phyloP scores from a whole-genome alignment of 2,113 vertebrate species.

The Bostrychus sinensis region DNA sequence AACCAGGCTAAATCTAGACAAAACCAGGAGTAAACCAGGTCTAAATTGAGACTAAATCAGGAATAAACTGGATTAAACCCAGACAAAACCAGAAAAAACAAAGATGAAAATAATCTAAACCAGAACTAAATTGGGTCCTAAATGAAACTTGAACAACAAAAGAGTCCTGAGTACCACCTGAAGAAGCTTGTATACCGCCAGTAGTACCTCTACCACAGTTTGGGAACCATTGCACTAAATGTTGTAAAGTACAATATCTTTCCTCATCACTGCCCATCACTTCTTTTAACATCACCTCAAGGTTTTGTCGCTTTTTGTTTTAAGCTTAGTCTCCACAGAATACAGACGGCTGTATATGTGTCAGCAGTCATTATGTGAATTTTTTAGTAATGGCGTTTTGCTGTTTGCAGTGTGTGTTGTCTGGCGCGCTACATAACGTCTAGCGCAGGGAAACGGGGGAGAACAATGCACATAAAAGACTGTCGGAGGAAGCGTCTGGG shows the following conservation, averaged over 20 bases:
- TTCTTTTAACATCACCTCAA: constrained; percentile 42
- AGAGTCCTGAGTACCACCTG: background rate
- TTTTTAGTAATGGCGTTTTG: constrained; percentile 52
- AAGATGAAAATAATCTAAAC: too few relatives aligned
- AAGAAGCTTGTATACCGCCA: too few relatives aligned
- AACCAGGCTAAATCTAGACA: too few relatives aligned
- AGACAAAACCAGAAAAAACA: constrained; percentile 18
- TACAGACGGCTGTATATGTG: constrained; percentile 70
- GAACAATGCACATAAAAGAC: constrained; percentile 77
- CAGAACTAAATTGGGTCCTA: background rate
- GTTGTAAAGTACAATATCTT: constrained; percentile 36
- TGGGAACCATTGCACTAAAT: constrained; percentile 10
- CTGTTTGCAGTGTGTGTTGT: constrained; percentile 51
- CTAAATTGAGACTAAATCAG: too few relatives aligned
- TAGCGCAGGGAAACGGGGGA: constrained; percentile 44
- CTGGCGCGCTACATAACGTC: constrained; percentile 53
- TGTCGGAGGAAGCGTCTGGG: constrained; percentile 69
- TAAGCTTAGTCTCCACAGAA: constrained; percentile 60
- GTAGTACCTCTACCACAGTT: background rate
- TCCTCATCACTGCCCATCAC: constrained; percentile 73
- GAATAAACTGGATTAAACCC: too few relatives aligned
- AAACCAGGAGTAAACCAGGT: too few relatives aligned
- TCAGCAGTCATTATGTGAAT: constrained; percentile 70
- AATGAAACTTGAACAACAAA: background rate
- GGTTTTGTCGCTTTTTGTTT: constrained; percentile 67